Evolutionary conservation across 2,888 invertebrate species (phyloP), one percentile per base, ranked within the genome.

Genomic region (Ectropis crepuscularia): DNA sequence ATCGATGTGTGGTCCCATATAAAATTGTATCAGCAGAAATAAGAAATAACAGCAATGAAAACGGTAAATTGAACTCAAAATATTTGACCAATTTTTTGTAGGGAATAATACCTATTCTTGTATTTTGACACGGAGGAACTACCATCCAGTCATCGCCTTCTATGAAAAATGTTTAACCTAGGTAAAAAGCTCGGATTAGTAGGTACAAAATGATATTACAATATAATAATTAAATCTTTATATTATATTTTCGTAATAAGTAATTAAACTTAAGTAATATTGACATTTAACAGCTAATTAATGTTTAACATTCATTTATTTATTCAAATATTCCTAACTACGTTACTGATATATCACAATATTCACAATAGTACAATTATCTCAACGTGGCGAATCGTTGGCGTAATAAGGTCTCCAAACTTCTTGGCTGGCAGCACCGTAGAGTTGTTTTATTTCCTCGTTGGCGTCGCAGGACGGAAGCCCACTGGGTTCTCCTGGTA

Each of bases 341-440:
- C 57, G 54, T 61, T 54, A 69, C 11, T 65, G 16, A 80, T 90
- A 89, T 88, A 92, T 91, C 90, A 92, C 90, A 89, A 87, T 90
- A 89, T 46, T 91, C 41, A 5, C 7, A 5, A 41, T 41, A 41
- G 87, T 89, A 91, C 90, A 92, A 82, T 75, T 7, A 51, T 51
- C 62, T 62, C 54, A 68, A 67, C 69, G 68, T 61, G 74, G 78
- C 75, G 74, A 73, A 79, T 72, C 16, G 16, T 28, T 80, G 88
- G 95, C 94, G 96, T 92, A 63, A 16, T 71, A 71, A 61, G 96
- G 96, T 85, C 96, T 94, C 96, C 96, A 96, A n/a, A 96, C 96
- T 85, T 93, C 89, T 81, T 91, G 88, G 72, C 75, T 89, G 50
- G 79, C 80, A 64, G 81, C 85, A 54, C 82, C 92, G 73, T 85